These are phyloP conservation scores for Rhipidura dahli DNA, from an alignment of 2,113 vertebrate genomes.

Conservation along the genomic window DNA sequence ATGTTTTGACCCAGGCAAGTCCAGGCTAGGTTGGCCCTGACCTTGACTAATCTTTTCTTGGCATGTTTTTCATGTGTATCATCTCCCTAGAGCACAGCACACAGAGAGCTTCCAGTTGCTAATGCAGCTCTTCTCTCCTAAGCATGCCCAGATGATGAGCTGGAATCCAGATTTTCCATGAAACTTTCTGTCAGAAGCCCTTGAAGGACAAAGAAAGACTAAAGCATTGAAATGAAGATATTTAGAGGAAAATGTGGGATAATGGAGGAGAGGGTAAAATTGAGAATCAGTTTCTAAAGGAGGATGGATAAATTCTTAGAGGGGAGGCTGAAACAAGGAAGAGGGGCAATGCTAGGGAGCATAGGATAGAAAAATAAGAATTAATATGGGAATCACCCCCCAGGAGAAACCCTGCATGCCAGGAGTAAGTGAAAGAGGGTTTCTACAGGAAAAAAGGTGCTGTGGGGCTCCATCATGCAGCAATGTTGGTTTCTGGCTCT, in stretches of 20 bases:
- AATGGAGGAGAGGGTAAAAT: not conserved
- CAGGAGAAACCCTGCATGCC: not conserved
- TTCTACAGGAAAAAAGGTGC: not conserved
- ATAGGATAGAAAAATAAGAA: not conserved
- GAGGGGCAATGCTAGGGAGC: not conserved
- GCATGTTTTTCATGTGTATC: not conserved
- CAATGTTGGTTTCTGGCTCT: not conserved
- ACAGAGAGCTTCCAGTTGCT: not conserved
- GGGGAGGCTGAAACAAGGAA: not conserved
- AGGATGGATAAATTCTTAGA: not conserved
- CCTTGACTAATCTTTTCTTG: conserved; percentile 30
- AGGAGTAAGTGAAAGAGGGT: not conserved
- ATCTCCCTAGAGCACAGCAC: conserved; percentile 2
- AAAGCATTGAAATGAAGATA: not conserved
- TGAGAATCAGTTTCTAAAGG: not conserved
- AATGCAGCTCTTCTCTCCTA: not conserved
- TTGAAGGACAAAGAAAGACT: not conserved
- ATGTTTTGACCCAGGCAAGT: conserved; percentile 34
- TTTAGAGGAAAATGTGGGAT: not conserved
- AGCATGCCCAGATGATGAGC: not conserved
- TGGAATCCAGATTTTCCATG: not conserved
- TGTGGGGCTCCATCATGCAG: not conserved
- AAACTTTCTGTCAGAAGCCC: not conserved
- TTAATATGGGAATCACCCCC: not conserved
- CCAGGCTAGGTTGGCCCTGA: conserved; percentile 8